Conservation (phyloP, 92 coral and sea anemone genomes). For the Anthopleura xanthogrammica region DNA sequence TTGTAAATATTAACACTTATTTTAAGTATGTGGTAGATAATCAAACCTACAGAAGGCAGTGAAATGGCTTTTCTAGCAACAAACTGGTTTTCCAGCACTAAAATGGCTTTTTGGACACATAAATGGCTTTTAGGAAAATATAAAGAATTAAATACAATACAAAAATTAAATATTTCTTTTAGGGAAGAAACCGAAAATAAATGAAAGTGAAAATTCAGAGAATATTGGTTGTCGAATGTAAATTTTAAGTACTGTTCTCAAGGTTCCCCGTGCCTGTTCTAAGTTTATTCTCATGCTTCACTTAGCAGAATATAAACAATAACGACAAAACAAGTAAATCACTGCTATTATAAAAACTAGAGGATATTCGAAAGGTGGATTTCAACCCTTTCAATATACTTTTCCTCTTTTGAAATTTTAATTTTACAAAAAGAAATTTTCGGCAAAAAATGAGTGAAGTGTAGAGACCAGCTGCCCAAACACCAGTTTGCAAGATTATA, state of each 20-base stretch:
- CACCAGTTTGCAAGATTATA: neutral
- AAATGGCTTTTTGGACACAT: neutral
- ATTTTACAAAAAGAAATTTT: neutral
- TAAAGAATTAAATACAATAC: neutral
- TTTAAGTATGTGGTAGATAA: neutral
- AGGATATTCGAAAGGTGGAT: neutral
- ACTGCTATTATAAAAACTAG: neutral
- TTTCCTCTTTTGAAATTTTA: neutral
- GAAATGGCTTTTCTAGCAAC: neutral
- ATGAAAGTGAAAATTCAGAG: neutral
- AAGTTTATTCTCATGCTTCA: neutral
- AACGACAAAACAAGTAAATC: neutral
- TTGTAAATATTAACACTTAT: slow-evolving; percentile 1
- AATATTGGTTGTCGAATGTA: neutral
- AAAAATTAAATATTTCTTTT: too few relatives aligned
- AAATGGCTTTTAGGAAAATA: neutral
- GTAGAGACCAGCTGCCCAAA: neutral
- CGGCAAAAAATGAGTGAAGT: neutral
- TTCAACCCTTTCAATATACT: neutral
- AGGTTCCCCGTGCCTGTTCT: neutral
- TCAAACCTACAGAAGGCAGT: neutral
- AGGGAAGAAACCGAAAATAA: neutral
- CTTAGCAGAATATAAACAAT: neutral
- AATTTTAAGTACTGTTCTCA: neutral
- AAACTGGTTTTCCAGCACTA: neutral